Evolutionary conservation across 2,797 vertebrate genomes (phyloP).

Genomic region (Gymnodraco acuticeps): DNA sequence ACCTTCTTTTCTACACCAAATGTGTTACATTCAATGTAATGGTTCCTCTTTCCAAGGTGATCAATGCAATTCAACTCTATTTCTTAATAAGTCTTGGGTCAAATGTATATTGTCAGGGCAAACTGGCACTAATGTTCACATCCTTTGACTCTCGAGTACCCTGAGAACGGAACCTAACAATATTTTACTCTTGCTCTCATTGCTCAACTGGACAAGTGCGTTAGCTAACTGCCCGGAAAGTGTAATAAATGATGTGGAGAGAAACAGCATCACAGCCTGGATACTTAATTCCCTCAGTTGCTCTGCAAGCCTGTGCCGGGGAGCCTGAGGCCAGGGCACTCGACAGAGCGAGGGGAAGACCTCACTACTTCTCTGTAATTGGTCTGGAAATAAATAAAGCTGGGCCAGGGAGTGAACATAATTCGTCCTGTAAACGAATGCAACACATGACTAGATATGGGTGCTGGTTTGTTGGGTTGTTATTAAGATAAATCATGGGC

Average conservation of each 20-base stretch:
- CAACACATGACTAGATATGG: background rate
- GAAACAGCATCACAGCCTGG: constrained; percentile 54
- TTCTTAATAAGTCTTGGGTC: constrained; percentile 12
- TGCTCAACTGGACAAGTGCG: constrained; percentile 31
- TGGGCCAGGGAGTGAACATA: constrained; percentile 25
- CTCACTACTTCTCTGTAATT: constrained; percentile 55
- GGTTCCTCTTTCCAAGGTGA: background rate
- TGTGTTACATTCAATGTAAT: background rate
- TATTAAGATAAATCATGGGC: constrained; percentile 10
- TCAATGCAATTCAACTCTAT: background rate
- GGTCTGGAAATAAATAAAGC: constrained; percentile 53
- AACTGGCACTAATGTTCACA: constrained; percentile 24
- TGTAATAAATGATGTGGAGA: constrained; percentile 65
- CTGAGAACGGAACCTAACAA: constrained; percentile 19
- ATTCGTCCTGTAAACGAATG: constrained; percentile 23
- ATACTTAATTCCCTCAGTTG: constrained; percentile 60
- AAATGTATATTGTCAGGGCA: background rate
- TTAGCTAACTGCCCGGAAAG: constrained; percentile 44
- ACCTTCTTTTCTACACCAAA: constrained; percentile 1
- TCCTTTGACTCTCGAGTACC: constrained; percentile 28
- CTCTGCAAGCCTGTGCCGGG: constrained; percentile 31
- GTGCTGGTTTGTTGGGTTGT: constrained; percentile 13
- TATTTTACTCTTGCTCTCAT: constrained; percentile 25
- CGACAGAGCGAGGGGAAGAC: constrained; percentile 37
- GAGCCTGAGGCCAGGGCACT: constrained; percentile 42